phyloP scores from a whole-genome alignment of 2,113 vertebrate genomes.

The Micromys minutus region DNA sequence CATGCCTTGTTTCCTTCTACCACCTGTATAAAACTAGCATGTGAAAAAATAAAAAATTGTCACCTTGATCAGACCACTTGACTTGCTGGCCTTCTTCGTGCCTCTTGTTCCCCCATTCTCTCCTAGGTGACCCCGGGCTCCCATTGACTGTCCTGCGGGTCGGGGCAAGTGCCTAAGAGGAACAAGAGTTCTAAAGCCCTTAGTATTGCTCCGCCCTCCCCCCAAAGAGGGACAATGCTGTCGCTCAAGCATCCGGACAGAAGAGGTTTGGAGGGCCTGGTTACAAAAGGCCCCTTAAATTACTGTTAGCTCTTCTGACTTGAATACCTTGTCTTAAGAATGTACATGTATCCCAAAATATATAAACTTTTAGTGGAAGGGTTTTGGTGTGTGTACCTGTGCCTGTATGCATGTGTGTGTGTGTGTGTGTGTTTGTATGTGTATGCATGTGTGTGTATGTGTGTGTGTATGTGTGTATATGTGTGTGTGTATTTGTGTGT shows the following conservation, averaged over 20 bases:
- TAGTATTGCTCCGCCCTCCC: not conserved
- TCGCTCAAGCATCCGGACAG: not conserved
- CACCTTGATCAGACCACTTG: too few species aligned
- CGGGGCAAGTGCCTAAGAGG: not conserved
- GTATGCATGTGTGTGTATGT: not conserved
- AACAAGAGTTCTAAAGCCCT: not conserved
- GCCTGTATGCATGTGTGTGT: not conserved
- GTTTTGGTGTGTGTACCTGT: not conserved
- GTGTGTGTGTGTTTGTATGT: not conserved
- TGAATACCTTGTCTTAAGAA: not conserved
- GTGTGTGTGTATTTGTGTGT: not conserved
- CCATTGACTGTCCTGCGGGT: too few species aligned
- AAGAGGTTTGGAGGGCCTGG: not conserved
- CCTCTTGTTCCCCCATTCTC: too few species aligned
- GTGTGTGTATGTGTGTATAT: not conserved
- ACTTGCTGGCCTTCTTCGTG: too few species aligned
- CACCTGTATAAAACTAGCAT: too few species aligned
- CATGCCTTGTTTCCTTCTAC: too few species aligned
- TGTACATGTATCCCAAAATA: not conserved
- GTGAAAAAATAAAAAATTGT: too few species aligned
- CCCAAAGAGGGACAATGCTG: not conserved
- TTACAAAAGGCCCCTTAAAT: not conserved
- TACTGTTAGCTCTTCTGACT: not conserved
- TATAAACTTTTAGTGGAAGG: not conserved
- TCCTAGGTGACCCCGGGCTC: too few species aligned